A percentile compares a stretch with the other conserved stretches of the same genome.
These are phyloP conservation scores for Potamilus streckersoni DNA, from an alignment of 1,140 invertebrate species.

Conservation along the genomic window DNA sequence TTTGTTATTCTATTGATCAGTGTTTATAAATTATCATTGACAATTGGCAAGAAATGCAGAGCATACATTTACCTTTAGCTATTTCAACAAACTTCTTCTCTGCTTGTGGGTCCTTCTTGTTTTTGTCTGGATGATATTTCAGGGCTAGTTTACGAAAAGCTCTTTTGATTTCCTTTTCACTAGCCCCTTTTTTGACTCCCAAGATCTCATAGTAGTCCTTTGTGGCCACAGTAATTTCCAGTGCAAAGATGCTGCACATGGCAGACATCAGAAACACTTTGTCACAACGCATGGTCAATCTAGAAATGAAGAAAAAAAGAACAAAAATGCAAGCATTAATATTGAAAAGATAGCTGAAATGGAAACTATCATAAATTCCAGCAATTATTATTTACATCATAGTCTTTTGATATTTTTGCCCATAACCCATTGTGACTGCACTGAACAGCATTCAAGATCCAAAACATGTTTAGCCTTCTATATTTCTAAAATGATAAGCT, in stretches of 20 bases:
- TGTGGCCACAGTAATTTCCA: conserved; percentile 28
- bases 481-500: no score
- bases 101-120: conserved; percentile 72
- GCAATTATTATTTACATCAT: no score
- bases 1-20: no score
- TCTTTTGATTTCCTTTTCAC: conserved; percentile 95
- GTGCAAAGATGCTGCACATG: conserved; percentile 35
- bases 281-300: conserved; percentile 44
- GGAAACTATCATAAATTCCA: no score
- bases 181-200: conserved; percentile 88
- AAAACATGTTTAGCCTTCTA: no score
- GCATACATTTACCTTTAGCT: conserved; percentile 57
- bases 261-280: conserved; percentile 40
- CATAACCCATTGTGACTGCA: no score
- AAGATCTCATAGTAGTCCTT: conserved; percentile 95
- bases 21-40: no score
- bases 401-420: no score
- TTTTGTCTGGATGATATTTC: conserved; percentile 99
- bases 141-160: conserved; percentile 86
- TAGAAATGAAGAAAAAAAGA: conserved; percentile 13
- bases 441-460: no score
- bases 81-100: conserved; percentile 66
- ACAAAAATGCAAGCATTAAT: conserved; percentile 1
- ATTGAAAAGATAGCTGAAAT: background rate
- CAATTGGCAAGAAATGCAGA: no score